phyloP scores from a whole-genome alignment of 2,797 vertebrate species.

The Cuculus canorus region DNA sequence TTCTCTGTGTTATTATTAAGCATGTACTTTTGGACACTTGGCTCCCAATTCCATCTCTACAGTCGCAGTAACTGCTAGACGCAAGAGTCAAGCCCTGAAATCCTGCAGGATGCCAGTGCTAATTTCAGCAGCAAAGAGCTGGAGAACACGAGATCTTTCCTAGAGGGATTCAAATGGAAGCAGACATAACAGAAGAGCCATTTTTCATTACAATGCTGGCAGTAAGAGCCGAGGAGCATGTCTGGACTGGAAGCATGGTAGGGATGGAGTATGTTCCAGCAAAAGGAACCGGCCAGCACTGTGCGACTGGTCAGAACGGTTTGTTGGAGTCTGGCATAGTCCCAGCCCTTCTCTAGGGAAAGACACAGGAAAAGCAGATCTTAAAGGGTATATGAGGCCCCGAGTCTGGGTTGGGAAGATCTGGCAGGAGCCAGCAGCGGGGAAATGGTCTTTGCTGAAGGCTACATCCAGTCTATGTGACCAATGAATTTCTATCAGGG shows the following conservation, averaged over 20 bases:
- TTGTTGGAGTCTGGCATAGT: background rate
- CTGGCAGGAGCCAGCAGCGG: background rate
- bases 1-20: background rate
- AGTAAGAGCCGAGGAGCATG: conserved; percentile 34
- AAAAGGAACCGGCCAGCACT: conserved; percentile 1
- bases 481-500: background rate
- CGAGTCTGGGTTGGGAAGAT: background rate
- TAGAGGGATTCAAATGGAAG: conserved; percentile 56
- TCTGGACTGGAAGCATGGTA: conserved; percentile 13
- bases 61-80: background rate
- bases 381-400: conserved; percentile 27
- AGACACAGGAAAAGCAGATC: background rate
- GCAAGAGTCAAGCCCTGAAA: background rate
- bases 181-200: conserved; percentile 38
- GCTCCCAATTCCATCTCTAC: background rate
- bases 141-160: conserved; percentile 42
- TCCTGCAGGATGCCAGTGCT: conserved; percentile 35
- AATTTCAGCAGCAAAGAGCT: conserved; percentile 61
- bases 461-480: background rate
- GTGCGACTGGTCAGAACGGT: background rate
- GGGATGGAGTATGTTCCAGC: background rate
- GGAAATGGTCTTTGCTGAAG: conserved; percentile 2
- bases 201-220: conserved; percentile 47
- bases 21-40: background rate
- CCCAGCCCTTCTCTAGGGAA: background rate